Evolutionary conservation across 2,888 invertebrate species (phyloP), one percentile per base, ranked within the genome.

Genomic region (Sesia bembeciformis): DNA sequence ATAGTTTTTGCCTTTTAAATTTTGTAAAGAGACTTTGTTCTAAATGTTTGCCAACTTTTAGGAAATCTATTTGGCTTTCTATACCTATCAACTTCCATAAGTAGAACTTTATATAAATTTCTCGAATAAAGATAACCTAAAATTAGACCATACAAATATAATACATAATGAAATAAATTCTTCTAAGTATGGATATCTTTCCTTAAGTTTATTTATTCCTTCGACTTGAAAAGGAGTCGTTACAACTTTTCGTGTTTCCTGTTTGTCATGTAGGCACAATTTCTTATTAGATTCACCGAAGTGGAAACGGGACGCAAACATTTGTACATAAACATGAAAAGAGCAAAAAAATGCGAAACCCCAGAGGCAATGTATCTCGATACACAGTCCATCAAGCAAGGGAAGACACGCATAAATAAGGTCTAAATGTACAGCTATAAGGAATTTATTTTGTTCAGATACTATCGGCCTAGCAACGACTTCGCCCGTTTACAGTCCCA

Each of bases 271-370:
- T 56, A 50, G 52, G 52, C 40, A 54, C 54, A 40, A 52, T 50
- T 52, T 43, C 49, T 49, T 40, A 52, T 56, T 42, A 56, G 50
- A 56, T 46, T 41, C 54, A 40, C 52, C 56, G 58, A 54, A 58
- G 57, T 56, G 54, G 58, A 58, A 65, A 60, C 62, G 60, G 59
- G 62, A 62, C 66, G 63, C 63, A 53, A 70, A 70, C 67, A 70
- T 68, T 68, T 65, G 62, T 59, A 56, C 58, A 58, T 60, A 62
- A 51, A 63, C 60, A 64, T 62, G 62, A 65, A 61, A 64, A 60
- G 60, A 59, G 60, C 58, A 62, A 63, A 64, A 62, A 65, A 60
- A 64, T 62, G 62, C 58, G 60, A 60, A 60, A 63, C 58, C 60
- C 62, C 57, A 46, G 57, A 54, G 59, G 61, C 61, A 60, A 65